Evolutionary conservation across 2,797 vertebrate species (phyloP), one percentile per base, ranked within the genome.

Genomic region (Allobates femoralis): DNA sequence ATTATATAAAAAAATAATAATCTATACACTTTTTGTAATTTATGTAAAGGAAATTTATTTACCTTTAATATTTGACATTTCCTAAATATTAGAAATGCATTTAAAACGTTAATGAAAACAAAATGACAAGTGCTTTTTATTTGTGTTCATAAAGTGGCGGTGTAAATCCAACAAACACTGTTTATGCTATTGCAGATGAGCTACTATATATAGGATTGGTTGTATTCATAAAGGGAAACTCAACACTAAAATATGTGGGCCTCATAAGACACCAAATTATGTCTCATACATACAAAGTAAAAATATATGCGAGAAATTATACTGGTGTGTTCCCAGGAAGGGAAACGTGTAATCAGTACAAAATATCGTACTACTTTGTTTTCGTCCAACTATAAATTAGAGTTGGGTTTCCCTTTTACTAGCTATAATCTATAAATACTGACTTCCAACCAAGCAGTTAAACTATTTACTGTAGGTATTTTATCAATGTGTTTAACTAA

Each of bases 171-270:
- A 91, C 71, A 85, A 86, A 85, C 90, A 87, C 88, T 92, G 89
- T 94, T 94, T 94, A 95, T 93, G 94, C 89, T 92, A 92, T 93
- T 93, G 93, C 89, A 94, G 91, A 91, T 93, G 89, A 41, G 90
- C 92, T 90, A 74, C 14, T 74, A 41, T 74, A 91, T 92, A 93
- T 87, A 92, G 82, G 89, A 91, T 91, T 83, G 90, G 90, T 86
- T 90, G 85, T 89, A 56, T 85, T 71, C 28, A 16, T 79, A 79
- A 79, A 79, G 56, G 77, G 55, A 79, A 79, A 79, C 32, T 60
- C 0, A 79, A 60, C 55, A 37, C 32, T 46, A 79, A 79, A 41
- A 46, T 41, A 41, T 18, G 2, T 74, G 71, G 71, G n/a, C 71
- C 10, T 50, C 23, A 26, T 60, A 60, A 28, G 12, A 62, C 56